Percentiles rank a stretch among this genome's conserved stretches.
These are phyloP conservation scores for Cosmopolites sordidus DNA, from an alignment of 2,888 invertebrate genomes.

Conservation along the genomic window DNA sequence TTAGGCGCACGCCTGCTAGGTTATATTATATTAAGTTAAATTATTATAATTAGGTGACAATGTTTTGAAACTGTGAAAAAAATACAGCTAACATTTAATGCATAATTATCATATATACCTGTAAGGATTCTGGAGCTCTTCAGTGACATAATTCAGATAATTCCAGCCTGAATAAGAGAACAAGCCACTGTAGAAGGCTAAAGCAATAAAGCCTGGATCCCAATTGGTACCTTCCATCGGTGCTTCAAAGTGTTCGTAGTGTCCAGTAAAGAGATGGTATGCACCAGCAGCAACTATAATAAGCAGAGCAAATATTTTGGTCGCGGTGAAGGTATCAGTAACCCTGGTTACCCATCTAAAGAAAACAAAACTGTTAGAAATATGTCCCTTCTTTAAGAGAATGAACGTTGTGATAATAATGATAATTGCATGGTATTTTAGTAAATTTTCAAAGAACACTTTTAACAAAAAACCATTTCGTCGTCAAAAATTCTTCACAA, in stretches of 20 bases:
- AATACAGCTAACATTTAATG: too few species aligned
- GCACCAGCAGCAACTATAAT: conserved; percentile 80
- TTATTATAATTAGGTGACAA: too few species aligned
- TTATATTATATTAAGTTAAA: too few species aligned
- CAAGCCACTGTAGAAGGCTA: conserved; percentile 87
- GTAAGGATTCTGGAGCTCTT: conserved; percentile 81
- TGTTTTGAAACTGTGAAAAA: too few species aligned
- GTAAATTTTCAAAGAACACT: too few species aligned
- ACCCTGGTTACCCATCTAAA: conserved; percentile 80
- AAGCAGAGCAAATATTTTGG: conserved; percentile 81
- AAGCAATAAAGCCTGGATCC: conserved; percentile 79
- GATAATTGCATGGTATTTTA: too few species aligned
- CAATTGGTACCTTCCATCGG: conserved; percentile 73
- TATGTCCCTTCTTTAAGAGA: too few species aligned
- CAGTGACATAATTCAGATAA: conserved; percentile 90
- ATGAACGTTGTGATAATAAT: too few species aligned
- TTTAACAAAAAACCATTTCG: too few species aligned
- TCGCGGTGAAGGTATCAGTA: conserved; percentile 89
- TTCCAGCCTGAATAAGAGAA: conserved; percentile 94
- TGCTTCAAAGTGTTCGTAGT: conserved; percentile 69
- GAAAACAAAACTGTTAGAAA: not conserved
- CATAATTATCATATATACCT: conserved; percentile 56
- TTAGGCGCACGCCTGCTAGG: too few species aligned
- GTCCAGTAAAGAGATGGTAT: conserved; percentile 67
- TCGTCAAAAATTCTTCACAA: too few species aligned